Evolutionary conservation across 2,888 invertebrate genomes (phyloP).

Genomic region (Hemaris fuciformis): DNA sequence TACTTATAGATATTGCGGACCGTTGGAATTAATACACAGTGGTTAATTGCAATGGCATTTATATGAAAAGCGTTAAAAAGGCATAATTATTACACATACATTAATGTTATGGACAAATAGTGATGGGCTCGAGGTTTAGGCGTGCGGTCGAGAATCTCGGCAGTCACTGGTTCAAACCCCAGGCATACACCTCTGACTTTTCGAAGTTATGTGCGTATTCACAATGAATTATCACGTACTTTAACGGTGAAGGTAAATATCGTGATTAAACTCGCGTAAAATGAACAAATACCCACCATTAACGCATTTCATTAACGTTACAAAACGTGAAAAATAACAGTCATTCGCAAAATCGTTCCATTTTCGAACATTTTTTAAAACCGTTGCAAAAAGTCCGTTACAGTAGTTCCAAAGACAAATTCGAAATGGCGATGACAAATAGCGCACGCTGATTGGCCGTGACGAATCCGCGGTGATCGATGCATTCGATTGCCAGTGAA

Average conservation of each 20-base stretch:
- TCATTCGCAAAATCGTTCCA: not conserved
- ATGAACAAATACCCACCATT: not conserved
- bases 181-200: too few relatives aligned
- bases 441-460: constrained; percentile 58
- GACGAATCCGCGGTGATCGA: constrained; percentile 72
- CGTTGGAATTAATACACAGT: not conserved
- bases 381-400: constrained; percentile 20
- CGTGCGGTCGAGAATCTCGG: too few relatives aligned
- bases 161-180: too few relatives aligned
- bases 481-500: constrained; percentile 50
- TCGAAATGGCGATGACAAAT: constrained; percentile 64
- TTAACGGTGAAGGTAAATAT: too few relatives aligned
- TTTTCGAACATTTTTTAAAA: not conserved
- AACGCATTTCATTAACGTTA: not conserved
- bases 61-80: too few relatives aligned
- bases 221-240: too few relatives aligned
- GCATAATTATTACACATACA: too few relatives aligned
- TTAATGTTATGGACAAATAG: too few relatives aligned
- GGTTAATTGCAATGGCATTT: too few relatives aligned
- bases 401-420: constrained; percentile 19
- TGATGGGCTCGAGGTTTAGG: too few relatives aligned
- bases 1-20: not conserved
- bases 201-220: too few relatives aligned
- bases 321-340: not conserved
- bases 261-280: too few relatives aligned